Evolutionary conservation across 1,140 invertebrate species (phyloP).

Genomic region (Goniozus legneri): DNA sequence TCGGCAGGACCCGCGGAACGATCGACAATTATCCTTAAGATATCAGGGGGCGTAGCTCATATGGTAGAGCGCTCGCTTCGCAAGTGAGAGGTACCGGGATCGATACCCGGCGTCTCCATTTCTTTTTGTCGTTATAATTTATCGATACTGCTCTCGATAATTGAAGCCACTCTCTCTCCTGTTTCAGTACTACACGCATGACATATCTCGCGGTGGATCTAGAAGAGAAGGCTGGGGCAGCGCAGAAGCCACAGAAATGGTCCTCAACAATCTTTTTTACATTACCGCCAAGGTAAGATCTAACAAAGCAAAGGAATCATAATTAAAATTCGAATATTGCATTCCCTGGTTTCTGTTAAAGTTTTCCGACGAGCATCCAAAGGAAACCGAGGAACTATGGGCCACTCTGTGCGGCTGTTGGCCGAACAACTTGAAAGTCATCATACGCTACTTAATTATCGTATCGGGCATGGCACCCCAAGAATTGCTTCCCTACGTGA

Average conservation of each 20-base stretch:
- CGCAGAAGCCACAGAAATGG: constrained; percentile 98
- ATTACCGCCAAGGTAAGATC: constrained; percentile 85
- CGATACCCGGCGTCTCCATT: too few relatives aligned
- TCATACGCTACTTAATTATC: constrained; percentile 96
- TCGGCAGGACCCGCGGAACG: too few relatives aligned
- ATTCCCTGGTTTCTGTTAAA: constrained; percentile 36
- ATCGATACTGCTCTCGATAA: too few relatives aligned
- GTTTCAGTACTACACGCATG: constrained; percentile 68
- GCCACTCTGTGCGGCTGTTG: constrained; percentile 90
- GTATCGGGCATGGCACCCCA: constrained; percentile 92
- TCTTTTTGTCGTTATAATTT: too few relatives aligned
- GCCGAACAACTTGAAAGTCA: constrained; percentile 95
- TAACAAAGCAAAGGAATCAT: background rate
- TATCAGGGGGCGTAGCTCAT: too few relatives aligned
- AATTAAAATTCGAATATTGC: background rate
- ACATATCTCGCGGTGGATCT: constrained; percentile 61
- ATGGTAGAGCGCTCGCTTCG: too few relatives aligned
- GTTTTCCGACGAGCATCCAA: constrained; percentile 93
- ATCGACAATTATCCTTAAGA: too few relatives aligned
- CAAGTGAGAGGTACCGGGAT: too few relatives aligned
- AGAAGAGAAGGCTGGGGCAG: constrained; percentile 93
- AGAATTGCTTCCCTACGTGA: constrained; percentile 85
- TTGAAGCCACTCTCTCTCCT: too few relatives aligned
- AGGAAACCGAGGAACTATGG: constrained; percentile 95
- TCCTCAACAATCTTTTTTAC: constrained; percentile 97